These are phyloP conservation scores for Calephelis virginiensis DNA, from an alignment of 1,140 invertebrate genomes.

Conservation along the genomic window DNA sequence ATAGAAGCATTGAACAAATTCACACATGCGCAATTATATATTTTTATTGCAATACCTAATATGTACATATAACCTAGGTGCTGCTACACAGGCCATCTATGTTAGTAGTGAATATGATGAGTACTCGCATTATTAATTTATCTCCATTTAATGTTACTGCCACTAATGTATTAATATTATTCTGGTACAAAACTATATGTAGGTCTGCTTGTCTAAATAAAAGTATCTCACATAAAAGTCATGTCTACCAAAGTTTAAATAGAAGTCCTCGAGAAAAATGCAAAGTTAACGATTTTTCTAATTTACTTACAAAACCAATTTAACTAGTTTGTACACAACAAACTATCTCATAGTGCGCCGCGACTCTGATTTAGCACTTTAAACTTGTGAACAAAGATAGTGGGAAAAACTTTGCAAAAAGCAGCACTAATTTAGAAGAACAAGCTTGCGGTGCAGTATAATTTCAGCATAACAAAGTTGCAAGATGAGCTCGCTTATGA, in stretches of 20 bases:
- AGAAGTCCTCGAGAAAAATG: not conserved
- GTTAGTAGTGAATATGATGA: too few species aligned
- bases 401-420: constrained; percentile 13
- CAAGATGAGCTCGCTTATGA: constrained; percentile 11
- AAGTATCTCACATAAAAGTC: not conserved
- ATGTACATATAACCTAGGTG: too few species aligned
- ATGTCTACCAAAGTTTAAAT: not conserved
- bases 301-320: constrained; percentile 15
- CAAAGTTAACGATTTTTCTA: constrained; percentile 8
- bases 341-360: not conserved
- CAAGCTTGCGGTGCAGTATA: constrained; percentile 15
- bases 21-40: too few species aligned
- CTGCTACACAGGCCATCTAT: too few species aligned
- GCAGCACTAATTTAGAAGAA: constrained; percentile 17
- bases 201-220: too few species aligned
- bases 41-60: too few species aligned
- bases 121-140: too few species aligned
- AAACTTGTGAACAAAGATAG: constrained; percentile 13
- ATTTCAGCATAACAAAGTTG: constrained; percentile 17
- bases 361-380: constrained; percentile 13
- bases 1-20: too few species aligned
- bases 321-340: constrained; percentile 7
- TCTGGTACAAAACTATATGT: too few species aligned
- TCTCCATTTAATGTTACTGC: too few species aligned
- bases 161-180: too few species aligned